A percentile compares a stretch with the other conserved stretches of the same genome.
Conservation (phyloP, 1,140 invertebrate species). For the Brachionus rotundiformis region DNA sequence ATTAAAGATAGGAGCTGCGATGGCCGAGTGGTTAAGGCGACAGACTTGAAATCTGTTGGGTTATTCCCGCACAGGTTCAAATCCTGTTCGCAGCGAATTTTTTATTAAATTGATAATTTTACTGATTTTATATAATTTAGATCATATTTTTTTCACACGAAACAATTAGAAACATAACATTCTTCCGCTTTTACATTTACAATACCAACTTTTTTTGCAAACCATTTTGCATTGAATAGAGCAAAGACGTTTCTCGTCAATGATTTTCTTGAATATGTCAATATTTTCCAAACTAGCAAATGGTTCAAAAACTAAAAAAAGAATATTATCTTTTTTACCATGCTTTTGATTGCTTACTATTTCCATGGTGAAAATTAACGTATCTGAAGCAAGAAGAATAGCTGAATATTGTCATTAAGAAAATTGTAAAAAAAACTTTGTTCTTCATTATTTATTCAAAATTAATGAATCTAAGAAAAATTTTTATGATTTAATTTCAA, state of each 20-base stretch:
- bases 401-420: not conserved
- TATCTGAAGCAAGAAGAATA: not conserved
- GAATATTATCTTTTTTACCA: not conserved
- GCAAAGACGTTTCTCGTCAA: not conserved
- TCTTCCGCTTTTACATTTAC: slow-evolving; percentile 19
- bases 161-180: slow-evolving; percentile 11
- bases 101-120: not conserved
- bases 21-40: too few relatives aligned
- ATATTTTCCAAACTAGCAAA: not conserved
- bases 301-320: not conserved
- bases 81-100: slow-evolving; percentile 27
- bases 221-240: slow-evolving; percentile 1
- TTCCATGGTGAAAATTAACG: not conserved
- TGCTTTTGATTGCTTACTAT: not conserved
- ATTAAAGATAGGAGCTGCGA: too few relatives aligned
- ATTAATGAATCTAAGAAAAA: too few relatives aligned
- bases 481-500: too few relatives aligned
- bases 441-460: not conserved
- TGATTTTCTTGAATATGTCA: not conserved
- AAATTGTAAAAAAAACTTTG: not conserved
- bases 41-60: too few relatives aligned
- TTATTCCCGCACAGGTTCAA: too few relatives aligned
- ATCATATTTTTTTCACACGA: not conserved
- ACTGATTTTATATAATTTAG: not conserved
- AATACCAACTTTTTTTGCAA: not conserved